Evolutionary conservation across 2,113 vertebrate species (phyloP), one percentile per base, ranked within the genome.

Genomic region (Orthonyx spaldingii): DNA sequence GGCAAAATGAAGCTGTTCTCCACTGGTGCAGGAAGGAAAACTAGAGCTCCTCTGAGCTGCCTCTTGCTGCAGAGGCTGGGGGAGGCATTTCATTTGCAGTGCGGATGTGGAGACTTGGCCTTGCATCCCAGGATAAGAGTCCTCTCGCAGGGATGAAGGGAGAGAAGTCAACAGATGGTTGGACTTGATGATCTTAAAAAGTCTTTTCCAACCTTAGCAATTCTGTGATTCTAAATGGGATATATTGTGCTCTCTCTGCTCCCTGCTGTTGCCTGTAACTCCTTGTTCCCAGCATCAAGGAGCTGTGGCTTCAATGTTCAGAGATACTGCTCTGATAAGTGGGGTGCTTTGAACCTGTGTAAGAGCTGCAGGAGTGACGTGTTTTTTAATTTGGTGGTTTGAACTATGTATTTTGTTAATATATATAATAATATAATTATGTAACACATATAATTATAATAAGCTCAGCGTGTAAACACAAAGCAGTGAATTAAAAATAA

Each of bases 41-140:
- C 46, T 15, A 0, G 35, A 37, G 9, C 23, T 83, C 18, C 55
- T 68, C 39, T n/a, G 80, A 76, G 50, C 46, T 57, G 42, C 19
- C 53, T 84, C 56, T 70, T 49, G 41, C 57, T 61, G 64, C 56
- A 50, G 28, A 55, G 49, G 28, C 20, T 15, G 16, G 37, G n/a
- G 59, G 50, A 88, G 42, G 35, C n/a, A 14, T 57, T 64, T 50
- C 75, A 24, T 50, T 50, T 61, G 24, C 32, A 68, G 0, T 23
- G 2, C 23, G n/a, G 5, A 16, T 0, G 0, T 42, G 61, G 56
- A 37, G 47, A 42, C 49, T 44, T 63, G 60, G 28, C 22, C 52
- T 78, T 55, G 75, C 41, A 56, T 50, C 47, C 50, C 70, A 20
- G 57, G 72, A 9, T 39, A 32, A 52, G 69, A 50, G 17, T 66